Percentiles rank a stretch among this genome's conserved stretches.
These are phyloP conservation scores for Paguma larvata DNA, from an alignment of 2,797 vertebrate species.

Conservation along the genomic window DNA sequence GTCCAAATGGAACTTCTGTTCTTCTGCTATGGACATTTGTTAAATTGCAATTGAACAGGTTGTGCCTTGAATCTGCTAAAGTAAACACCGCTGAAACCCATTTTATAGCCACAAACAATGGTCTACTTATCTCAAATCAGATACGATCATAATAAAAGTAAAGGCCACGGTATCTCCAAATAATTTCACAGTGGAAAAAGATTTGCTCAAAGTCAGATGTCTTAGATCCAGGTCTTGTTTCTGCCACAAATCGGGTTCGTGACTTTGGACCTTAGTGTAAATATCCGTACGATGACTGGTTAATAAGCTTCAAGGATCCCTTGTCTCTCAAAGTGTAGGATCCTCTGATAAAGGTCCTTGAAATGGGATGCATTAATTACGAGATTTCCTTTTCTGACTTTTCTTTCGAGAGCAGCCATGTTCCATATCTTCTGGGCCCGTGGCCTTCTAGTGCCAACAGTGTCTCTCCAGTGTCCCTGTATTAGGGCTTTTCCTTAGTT, in stretches of 20 bases:
- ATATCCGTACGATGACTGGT: not conserved
- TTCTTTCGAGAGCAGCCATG: not conserved
- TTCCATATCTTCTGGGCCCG: not conserved
- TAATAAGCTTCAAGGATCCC: not conserved
- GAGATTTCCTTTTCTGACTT: not conserved
- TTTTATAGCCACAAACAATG: not conserved
- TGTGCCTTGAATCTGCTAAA: not conserved
- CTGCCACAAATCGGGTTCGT: not conserved
- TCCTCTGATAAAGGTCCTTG: not conserved
- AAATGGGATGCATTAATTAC: not conserved
- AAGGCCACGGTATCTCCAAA: not conserved
- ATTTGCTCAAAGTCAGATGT: not conserved
- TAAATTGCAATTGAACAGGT: not conserved
- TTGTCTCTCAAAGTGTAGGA: not conserved
- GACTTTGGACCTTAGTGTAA: not conserved
- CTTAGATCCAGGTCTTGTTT: not conserved
- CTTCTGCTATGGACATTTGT: not conserved
- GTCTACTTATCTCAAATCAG: slow-evolving; percentile 19
- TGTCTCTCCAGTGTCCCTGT: not conserved
- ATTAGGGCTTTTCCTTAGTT: not conserved
- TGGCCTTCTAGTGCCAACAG: not conserved
- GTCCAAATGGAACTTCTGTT: not conserved
- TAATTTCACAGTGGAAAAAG: not conserved
- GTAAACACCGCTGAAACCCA: not conserved
- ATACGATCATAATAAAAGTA: not conserved